Evolutionary conservation across 1,140 invertebrate species (phyloP), one percentile per base, ranked within the genome.

Genomic region (Drosophila leontia): DNA sequence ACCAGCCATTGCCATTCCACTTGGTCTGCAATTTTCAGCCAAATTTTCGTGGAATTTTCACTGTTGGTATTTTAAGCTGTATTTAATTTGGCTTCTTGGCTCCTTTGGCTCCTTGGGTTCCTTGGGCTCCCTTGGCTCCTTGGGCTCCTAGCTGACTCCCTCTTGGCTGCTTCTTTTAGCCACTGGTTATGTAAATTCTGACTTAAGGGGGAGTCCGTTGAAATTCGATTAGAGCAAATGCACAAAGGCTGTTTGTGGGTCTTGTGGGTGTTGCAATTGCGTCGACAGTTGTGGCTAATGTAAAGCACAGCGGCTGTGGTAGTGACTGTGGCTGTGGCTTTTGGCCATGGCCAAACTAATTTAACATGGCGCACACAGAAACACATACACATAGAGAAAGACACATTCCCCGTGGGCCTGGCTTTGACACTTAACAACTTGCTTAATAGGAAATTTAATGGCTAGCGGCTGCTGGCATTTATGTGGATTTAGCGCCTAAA

Each of bases 171-270:
- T 71, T 19, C 34, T 32, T 35, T 50, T 17, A 23, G 55, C 56
- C 56, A 60, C 37, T 70, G 56, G 45, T 78, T 83, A 83, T 84
- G 80, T 50, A 83, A 76, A 83, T 79, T 69, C 50, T 29, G n/a
- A 19, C 42, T 26, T 23, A 6, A 3, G 45, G 55, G n/a, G 39
- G 59, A 37, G 60, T 58, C 17, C 59, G 62, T 56, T 37, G 60
- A 69, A 67, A 83, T 82, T 79, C 75, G 75, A 83, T 83, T 83
- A 70, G 51, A 58, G 58, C 29, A 34, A 82, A 63, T 83, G 80
- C 78, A 81, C 64, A 69, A 81, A 81, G 60, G 78, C 50, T 64
- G 75, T 77, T 82, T 59, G 63, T 59, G 51, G 34, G 35, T 69
- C 61, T 67, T 62, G 19, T 32, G 15, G 15, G 11, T 32, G 39